phyloP scores from a whole-genome alignment of 2,113 vertebrate genomes.

The Lophochroa leadbeateri region DNA sequence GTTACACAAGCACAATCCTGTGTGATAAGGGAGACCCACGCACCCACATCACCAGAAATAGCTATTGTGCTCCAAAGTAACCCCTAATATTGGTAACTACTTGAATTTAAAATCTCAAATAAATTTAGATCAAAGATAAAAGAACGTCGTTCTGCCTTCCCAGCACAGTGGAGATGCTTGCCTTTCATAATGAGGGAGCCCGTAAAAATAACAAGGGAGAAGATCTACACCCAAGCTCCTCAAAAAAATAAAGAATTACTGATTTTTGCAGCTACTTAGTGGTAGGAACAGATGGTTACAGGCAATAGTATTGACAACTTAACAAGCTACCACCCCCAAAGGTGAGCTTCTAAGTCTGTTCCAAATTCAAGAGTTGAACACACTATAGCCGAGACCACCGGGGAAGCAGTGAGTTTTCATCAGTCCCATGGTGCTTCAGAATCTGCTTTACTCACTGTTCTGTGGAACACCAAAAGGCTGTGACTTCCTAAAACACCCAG shows the following conservation, averaged over 20 bases:
- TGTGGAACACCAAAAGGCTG: background rate
- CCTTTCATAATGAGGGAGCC: background rate
- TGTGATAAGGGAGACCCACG: background rate
- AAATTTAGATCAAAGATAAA: background rate
- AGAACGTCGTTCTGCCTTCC: background rate
- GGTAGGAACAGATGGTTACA: conserved; percentile 53
- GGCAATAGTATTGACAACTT: conserved; percentile 52
- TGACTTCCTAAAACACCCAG: background rate
- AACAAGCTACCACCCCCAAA: conserved; percentile 53
- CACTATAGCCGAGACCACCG: background rate
- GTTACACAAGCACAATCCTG: background rate
- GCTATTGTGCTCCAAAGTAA: background rate
- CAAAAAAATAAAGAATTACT: background rate
- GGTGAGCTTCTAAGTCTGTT: conserved; percentile 49
- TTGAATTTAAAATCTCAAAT: background rate
- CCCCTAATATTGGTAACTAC: background rate
- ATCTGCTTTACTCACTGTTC: background rate
- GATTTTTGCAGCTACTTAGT: conserved; percentile 42
- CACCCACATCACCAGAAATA: background rate
- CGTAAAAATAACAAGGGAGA: conserved; percentile 1
- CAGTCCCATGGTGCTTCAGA: background rate
- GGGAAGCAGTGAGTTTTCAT: background rate
- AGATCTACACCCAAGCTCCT: background rate
- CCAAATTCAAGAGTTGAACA: conserved; percentile 9
- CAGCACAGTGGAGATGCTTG: background rate